A percentile compares a stretch with the other conserved stretches of the same genome.
phyloP scores from a whole-genome alignment of 2,888 invertebrate genomes.

The Acanthosoma haemorrhoidale region DNA sequence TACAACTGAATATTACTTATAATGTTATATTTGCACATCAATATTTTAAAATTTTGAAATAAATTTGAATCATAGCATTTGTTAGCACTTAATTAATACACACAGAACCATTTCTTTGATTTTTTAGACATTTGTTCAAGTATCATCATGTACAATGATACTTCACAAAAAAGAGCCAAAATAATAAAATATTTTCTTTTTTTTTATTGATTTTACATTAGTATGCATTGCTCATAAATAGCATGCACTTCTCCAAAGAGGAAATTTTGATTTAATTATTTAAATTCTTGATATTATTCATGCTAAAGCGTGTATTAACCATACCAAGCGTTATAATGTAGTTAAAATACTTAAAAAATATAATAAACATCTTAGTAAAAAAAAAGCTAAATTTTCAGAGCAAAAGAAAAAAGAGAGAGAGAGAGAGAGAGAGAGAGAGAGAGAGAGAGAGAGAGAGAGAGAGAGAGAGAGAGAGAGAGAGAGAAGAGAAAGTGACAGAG shows the following conservation, averaged over 20 bases:
- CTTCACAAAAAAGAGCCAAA: slow-evolving; percentile 15
- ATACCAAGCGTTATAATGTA: slow-evolving; percentile 1
- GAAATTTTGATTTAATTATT: background rate
- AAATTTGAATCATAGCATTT: background rate
- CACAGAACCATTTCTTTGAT: slow-evolving; percentile 2
- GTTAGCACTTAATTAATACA: background rate
- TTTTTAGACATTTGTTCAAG: no score
- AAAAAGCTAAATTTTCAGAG: slow-evolving; percentile 9
- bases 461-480: no score
- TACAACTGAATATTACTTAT: background rate
- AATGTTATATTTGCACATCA: no score
- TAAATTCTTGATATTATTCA: slow-evolving; percentile 4
- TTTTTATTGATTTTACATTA: background rate
- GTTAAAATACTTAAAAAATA: background rate
- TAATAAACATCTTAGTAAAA: slow-evolving; percentile 15
- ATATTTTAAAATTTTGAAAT: no score
- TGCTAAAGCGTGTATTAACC: slow-evolving; percentile 25
- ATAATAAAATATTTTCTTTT: background rate
- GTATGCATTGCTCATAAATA: slow-evolving; percentile 16
- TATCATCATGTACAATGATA: background rate
- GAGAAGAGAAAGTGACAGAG: no score
- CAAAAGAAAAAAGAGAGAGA: background rate
- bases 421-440: no score
- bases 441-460: no score
- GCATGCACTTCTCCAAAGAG: slow-evolving; percentile 9